phyloP scores from a whole-genome alignment of 2,888 invertebrate genomes.

The Drosophila lutescens region DNA sequence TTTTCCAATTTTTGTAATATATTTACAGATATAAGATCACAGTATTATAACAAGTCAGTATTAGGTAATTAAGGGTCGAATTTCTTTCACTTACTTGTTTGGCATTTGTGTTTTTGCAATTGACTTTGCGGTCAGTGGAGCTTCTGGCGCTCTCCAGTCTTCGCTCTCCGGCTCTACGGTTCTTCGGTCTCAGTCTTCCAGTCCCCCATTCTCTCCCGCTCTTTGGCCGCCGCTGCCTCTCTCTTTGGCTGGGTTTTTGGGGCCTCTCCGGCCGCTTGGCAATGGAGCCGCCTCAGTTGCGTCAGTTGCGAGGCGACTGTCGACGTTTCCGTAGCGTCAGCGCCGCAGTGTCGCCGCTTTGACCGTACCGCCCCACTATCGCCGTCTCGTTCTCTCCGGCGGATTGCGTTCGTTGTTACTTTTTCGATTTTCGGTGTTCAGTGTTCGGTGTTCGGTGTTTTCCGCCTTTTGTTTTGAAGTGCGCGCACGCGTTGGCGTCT shows the following conservation, averaged over 20 bases:
- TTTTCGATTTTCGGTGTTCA: not conserved
- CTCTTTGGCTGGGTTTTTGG: conserved; percentile 7
- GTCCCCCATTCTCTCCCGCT: not conserved
- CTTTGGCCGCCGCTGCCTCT: not conserved
- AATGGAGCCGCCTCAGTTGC: conserved; percentile 63
- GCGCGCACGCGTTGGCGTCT: conserved; percentile 63
- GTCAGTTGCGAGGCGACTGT: conserved; percentile 74
- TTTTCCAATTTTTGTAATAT: too few species aligned
- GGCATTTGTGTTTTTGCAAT: conserved; percentile 1
- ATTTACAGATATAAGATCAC: too few species aligned
- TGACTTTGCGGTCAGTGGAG: conserved; percentile 4
- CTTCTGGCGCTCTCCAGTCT: conserved; percentile 3
- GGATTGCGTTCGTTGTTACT: conserved; percentile 3
- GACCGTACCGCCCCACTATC: conserved; percentile 10
- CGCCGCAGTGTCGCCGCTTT: conserved; percentile 45
- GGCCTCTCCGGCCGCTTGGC: conserved; percentile 18
- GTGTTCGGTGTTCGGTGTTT: conserved; percentile 9
- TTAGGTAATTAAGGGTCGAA: not conserved
- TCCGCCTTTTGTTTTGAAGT: conserved; percentile 29
- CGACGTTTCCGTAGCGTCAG: conserved; percentile 53
- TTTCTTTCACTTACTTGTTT: not conserved
- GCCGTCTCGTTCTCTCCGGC: conserved; percentile 12
- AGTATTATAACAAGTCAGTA: too few species aligned
- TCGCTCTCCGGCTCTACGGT: not conserved
- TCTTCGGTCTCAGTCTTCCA: not conserved